phyloP scores from a whole-genome alignment of 2,797 vertebrate species.

The Arremon aurantiirostris region DNA sequence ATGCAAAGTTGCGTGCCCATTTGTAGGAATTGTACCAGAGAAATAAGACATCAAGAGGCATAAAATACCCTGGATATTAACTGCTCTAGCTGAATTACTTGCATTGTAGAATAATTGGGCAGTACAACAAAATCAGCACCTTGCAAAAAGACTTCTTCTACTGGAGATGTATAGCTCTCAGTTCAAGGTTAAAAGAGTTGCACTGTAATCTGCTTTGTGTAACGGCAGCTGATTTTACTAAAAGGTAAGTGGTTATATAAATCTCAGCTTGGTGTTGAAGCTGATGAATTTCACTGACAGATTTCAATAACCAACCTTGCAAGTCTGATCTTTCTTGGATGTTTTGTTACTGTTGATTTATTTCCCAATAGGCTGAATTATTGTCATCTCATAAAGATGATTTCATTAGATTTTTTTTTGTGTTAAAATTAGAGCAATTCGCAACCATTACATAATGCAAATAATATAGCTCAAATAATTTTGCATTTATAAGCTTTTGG shows the following conservation, averaged over 20 bases:
- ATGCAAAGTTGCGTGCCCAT: not conserved
- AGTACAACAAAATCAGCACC: not conserved
- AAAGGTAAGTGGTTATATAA: not conserved
- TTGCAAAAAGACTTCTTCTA: not conserved
- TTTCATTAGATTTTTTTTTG: not conserved
- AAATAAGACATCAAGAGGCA: not conserved
- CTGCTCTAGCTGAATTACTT: not conserved
- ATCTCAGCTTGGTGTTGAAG: not conserved
- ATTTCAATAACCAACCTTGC: not conserved
- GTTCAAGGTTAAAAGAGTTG: not conserved
- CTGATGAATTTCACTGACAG: not conserved
- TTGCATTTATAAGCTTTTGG: not conserved
- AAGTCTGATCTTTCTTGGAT: not conserved
- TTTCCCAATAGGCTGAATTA: not conserved
- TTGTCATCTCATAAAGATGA: not conserved
- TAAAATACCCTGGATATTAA: not conserved
- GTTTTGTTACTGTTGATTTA: not conserved
- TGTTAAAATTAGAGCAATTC: not conserved
- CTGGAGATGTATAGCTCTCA: not conserved
- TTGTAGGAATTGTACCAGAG: not conserved
- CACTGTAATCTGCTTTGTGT: not conserved
- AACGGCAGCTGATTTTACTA: not conserved
- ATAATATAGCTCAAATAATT: not conserved
- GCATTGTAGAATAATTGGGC: not conserved
- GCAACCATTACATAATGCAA: not conserved